phyloP scores from a whole-genome alignment of 2,113 vertebrate species.

The Galbula dea region DNA sequence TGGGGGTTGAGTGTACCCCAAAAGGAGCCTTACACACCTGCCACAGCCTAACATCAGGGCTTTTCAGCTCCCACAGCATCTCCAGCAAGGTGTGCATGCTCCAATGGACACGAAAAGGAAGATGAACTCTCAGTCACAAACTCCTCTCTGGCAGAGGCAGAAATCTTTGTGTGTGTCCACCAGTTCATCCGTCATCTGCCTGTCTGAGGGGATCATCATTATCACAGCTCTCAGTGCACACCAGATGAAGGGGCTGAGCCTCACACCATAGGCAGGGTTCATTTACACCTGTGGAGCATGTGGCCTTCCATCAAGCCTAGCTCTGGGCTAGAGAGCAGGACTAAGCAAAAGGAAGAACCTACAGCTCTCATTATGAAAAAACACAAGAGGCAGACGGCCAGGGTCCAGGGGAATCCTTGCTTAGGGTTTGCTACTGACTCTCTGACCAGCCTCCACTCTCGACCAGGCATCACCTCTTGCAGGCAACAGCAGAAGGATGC shows the following conservation, averaged over 20 bases:
- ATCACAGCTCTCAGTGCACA: background rate
- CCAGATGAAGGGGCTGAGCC: background rate
- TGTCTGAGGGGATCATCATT: background rate
- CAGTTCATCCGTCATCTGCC: background rate
- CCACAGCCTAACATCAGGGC: background rate
- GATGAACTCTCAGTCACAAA: background rate
- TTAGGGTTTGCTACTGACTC: rapidly evolving
- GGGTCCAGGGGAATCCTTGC: background rate
- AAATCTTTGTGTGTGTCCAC: background rate
- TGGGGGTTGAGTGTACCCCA: background rate
- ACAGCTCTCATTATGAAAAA: background rate
- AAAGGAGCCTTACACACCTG: background rate
- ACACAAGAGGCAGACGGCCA: background rate
- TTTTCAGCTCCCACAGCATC: background rate
- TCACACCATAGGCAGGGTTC: rapidly evolving
- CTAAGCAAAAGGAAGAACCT: background rate
- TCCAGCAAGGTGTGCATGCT: background rate
- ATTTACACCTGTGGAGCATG: background rate
- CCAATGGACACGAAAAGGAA: background rate
- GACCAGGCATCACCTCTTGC: background rate
- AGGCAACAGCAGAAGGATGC: background rate
- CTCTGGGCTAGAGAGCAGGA: background rate
- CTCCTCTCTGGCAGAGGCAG: background rate
- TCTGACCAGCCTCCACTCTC: background rate
- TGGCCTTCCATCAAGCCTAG: rapidly evolving